Evolutionary conservation across 2,113 vertebrate genomes (phyloP).

Genomic region (Polyodon spathula): DNA sequence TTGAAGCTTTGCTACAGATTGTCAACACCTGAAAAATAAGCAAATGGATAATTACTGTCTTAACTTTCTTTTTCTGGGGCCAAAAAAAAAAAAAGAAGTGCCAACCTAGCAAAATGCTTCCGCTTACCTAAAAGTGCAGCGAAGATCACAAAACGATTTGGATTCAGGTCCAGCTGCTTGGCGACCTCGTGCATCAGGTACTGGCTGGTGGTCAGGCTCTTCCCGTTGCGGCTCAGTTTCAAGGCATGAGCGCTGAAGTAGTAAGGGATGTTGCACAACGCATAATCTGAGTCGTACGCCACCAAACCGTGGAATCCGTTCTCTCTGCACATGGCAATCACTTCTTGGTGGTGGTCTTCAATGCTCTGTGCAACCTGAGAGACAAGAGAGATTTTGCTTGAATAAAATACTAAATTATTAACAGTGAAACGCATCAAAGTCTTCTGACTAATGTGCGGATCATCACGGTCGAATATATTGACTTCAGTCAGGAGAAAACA

Average conservation of each 20-base stretch:
- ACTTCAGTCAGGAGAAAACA: too few species aligned
- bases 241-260: conserved; percentile 93
- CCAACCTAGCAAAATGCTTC: conserved; percentile 10
- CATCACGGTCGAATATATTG: too few species aligned
- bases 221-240: conserved; percentile 92
- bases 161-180: conserved; percentile 88
- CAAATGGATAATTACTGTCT: too few species aligned
- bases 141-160: conserved; percentile 85
- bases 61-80: too few species aligned
- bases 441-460: too few species aligned
- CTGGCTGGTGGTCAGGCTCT: conserved; percentile 92
- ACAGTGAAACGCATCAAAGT: too few species aligned
- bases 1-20: too few species aligned
- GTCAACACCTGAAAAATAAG: too few species aligned
- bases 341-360: conserved; percentile 94
- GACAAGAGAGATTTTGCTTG: conserved; percentile 10
- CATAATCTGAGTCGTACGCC: conserved; percentile 91
- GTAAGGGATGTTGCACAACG: conserved; percentile 87
- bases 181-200: conserved; percentile 95
- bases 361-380: conserved; percentile 85
- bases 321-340: conserved; percentile 85
- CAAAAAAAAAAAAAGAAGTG: too few species aligned
- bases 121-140: conserved; percentile 87
- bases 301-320: conserved; percentile 88
- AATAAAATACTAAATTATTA: too few species aligned